phyloP scores from a whole-genome alignment of 2,113 vertebrate genomes.

The Gymnogyps californianus region DNA sequence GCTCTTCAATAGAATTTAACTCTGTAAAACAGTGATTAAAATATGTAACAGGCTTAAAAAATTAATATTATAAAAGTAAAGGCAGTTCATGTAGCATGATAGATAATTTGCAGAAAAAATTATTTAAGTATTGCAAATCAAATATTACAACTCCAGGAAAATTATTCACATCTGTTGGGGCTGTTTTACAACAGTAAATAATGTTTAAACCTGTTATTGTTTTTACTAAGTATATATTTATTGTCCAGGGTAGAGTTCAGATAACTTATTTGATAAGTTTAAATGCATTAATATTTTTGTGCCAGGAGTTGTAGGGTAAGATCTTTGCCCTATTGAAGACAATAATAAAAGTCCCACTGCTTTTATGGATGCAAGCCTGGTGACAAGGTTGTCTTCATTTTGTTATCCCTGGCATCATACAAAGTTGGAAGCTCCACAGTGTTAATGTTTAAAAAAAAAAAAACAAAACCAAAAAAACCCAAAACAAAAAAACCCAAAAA shows the following conservation, averaged over 20 bases:
- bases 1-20: background rate
- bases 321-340: background rate
- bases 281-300: background rate
- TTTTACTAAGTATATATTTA: background rate
- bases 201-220: background rate
- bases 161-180: background rate
- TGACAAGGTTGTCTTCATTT: background rate
- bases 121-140: constrained; percentile 27
- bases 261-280: background rate
- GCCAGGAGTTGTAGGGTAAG: background rate
- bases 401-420: background rate
- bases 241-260: background rate
- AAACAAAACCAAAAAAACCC: background rate
- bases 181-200: background rate
- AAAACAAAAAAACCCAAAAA: too few species aligned
- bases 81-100: background rate
- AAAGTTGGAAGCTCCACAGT: background rate
- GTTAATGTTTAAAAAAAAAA: background rate
- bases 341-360: background rate
- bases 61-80: background rate
- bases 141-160: constrained; percentile 3
- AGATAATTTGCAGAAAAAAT: background rate
- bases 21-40: background rate
- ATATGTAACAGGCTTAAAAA: background rate
- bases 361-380: background rate